Percentiles rank a stretch among this genome's conserved stretches.
These are phyloP conservation scores for Plectropomus leopardus DNA, from an alignment of 2,113 vertebrate species.

Conservation along the genomic window DNA sequence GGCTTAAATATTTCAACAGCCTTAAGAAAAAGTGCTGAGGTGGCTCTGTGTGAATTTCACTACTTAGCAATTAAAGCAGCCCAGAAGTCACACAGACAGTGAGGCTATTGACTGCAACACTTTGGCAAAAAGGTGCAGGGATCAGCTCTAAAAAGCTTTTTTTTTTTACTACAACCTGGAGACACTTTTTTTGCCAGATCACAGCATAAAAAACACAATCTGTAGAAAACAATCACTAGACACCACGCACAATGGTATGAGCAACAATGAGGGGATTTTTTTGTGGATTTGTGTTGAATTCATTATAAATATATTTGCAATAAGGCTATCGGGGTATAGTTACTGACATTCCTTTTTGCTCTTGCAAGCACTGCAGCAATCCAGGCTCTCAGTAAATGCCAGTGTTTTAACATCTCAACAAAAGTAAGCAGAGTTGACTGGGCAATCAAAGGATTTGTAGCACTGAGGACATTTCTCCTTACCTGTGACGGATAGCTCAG, in stretches of 20 bases:
- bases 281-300: background rate
- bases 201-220: background rate
- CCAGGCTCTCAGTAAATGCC: background rate
- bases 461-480: slow-evolving; percentile 58
- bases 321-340: background rate
- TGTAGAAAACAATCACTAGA: slow-evolving; percentile 14
- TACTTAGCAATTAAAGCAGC: slow-evolving; percentile 80
- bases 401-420: background rate
- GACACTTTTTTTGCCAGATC: background rate
- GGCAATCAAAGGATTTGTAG: background rate
- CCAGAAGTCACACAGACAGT: slow-evolving; percentile 46
- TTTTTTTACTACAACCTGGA: slow-evolving; percentile 4
- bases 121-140: slow-evolving; percentile 39
- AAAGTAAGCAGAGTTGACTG: background rate
- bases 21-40: slow-evolving; percentile 80
- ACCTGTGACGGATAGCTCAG: slow-evolving; percentile 98
- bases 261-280: background rate
- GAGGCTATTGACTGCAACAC: slow-evolving; percentile 29
- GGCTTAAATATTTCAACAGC: slow-evolving; percentile 80
- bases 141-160: slow-evolving; percentile 40
- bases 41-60: slow-evolving; percentile 67
- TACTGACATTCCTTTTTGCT: background rate
- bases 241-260: background rate
- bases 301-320: slow-evolving; percentile 21
- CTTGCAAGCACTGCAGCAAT: background rate